phyloP scores from a whole-genome alignment of 1,140 invertebrate species.

The Harlomillsia oculata region DNA sequence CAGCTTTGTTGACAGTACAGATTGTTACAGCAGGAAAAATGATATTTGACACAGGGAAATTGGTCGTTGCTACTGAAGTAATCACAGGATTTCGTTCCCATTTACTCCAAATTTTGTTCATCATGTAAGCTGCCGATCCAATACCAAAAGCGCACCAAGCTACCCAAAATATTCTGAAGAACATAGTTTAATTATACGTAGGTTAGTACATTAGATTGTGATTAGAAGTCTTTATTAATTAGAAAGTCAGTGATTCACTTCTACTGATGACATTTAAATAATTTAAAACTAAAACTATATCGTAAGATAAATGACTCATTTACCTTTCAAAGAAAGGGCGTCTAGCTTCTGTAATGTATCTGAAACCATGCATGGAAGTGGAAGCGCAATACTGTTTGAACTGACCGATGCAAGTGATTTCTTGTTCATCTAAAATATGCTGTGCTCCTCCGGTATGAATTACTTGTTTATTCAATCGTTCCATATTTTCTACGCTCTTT shows the following conservation, averaged over 20 bases:
- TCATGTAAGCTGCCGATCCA: conserved; percentile 29
- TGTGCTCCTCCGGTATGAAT: too few species aligned
- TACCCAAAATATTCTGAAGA: conserved; percentile 33
- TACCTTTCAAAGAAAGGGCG: conserved; percentile 30
- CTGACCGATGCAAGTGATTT: neutral
- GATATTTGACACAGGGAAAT: conserved; percentile 27
- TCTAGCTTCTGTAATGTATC: conserved; percentile 32
- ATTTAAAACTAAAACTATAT: neutral
- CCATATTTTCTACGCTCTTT: conserved; percentile 8
- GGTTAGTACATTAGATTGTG: neutral
- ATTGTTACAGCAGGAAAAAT: conserved; percentile 35
- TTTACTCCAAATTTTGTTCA: conserved; percentile 32
- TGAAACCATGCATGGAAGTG: conserved; percentile 32
- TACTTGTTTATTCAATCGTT: conserved; percentile 2
- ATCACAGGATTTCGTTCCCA: conserved; percentile 35
- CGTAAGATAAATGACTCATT: too few species aligned
- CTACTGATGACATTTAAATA: neutral
- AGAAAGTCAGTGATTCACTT: neutral
- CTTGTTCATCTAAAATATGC: neutral
- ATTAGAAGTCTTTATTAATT: neutral
- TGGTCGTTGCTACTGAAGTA: conserved; percentile 29
- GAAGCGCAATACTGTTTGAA: conserved; percentile 25
- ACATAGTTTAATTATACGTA: too few species aligned
- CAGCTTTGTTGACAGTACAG: conserved; percentile 36
- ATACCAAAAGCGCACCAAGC: conserved; percentile 34